Evolutionary conservation across 1,140 invertebrate species (phyloP).

Genomic region (Eurosta solidaginis): DNA sequence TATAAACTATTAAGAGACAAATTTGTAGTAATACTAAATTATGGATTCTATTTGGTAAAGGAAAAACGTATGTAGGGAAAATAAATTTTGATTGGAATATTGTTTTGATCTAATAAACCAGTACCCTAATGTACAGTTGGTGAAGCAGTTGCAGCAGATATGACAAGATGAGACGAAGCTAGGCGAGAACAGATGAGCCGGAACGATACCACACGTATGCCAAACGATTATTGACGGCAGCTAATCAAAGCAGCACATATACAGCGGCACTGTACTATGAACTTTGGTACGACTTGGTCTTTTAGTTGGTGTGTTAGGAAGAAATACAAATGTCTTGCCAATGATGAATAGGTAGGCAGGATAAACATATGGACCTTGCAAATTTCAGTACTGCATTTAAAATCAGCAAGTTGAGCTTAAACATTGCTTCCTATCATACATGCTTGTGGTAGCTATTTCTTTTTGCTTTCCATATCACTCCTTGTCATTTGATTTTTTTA

Average conservation of each 20-base stretch:
- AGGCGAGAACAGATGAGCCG: constrained; percentile 1
- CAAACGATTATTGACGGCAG: background rate
- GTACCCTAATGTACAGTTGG: constrained; percentile 49
- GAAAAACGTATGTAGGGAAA: constrained; percentile 30
- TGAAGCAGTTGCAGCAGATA: constrained; percentile 34
- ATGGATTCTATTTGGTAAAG: constrained; percentile 12
- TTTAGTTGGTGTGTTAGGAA: background rate
- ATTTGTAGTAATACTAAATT: constrained; percentile 29
- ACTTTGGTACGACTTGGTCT: too few relatives aligned
- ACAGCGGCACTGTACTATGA: background rate
- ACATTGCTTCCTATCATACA: too few relatives aligned
- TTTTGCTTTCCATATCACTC: too few relatives aligned
- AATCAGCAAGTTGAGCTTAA: too few relatives aligned
- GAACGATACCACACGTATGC: background rate
- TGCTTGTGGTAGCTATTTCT: too few relatives aligned
- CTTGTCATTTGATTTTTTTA: too few relatives aligned
- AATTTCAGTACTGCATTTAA: too few relatives aligned
- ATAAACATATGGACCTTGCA: too few relatives aligned
- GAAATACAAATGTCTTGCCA: too few relatives aligned
- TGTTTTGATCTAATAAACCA: constrained; percentile 43
- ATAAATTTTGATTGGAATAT: constrained; percentile 42
- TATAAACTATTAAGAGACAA: constrained; percentile 30
- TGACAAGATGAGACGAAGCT: constrained; percentile 28
- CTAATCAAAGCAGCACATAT: background rate
- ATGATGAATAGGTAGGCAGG: background rate